These are phyloP conservation scores for Nyctalus aviator DNA, from an alignment of 2,797 vertebrate species.

Conservation along the genomic window DNA sequence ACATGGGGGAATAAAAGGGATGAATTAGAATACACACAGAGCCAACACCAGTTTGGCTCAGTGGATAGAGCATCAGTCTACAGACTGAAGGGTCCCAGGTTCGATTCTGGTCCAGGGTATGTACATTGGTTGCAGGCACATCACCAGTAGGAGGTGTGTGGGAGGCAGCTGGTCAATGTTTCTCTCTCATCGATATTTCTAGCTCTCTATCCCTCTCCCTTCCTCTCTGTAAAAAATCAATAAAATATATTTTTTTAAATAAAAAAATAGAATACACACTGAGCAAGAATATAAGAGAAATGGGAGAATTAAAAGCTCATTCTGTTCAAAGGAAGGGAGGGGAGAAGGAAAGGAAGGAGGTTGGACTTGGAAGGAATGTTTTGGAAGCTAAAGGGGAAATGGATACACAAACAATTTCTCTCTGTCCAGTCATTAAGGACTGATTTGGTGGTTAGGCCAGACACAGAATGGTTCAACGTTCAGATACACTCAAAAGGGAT, in stretches of 20 bases:
- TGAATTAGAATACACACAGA: neutral
- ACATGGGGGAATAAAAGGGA: neutral
- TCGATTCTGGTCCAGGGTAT: no score
- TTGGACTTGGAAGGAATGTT: neutral
- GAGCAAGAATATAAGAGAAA: neutral
- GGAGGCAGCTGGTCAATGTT: no score
- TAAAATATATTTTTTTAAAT: no score
- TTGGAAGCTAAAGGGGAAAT: neutral
- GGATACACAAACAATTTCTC: neutral
- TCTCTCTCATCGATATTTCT: no score
- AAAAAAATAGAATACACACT: neutral
- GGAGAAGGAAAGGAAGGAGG: neutral
- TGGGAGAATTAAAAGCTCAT: slow-evolving; percentile 23
- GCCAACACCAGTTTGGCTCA: no score
- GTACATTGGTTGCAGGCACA: no score
- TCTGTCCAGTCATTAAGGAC: slow-evolving; percentile 10
- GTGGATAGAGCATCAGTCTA: no score
- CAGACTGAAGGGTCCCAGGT: no score
- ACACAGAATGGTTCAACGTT: neutral
- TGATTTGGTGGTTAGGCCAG: neutral
- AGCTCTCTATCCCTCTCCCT: no score
- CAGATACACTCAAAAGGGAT: neutral
- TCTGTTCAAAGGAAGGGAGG: neutral
- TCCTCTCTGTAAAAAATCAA: no score
- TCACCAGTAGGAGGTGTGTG: no score